phyloP scores from a whole-genome alignment of 2,888 invertebrate genomes.

The Gortyna flavago region DNA sequence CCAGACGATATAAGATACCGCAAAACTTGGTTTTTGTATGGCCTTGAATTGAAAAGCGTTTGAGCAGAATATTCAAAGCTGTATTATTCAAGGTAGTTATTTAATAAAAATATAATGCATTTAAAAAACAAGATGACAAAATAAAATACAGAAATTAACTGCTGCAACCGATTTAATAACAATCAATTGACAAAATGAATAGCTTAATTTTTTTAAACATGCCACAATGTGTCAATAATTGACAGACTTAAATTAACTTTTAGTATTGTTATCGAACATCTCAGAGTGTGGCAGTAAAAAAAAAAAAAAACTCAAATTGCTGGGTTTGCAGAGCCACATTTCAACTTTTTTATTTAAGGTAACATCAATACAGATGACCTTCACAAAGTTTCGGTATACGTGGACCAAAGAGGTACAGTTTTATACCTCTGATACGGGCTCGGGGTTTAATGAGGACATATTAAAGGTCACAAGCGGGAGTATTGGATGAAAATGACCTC shows the following conservation, averaged over 20 bases:
- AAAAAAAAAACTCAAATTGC: background rate
- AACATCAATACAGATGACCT: background rate
- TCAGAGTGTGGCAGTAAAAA: background rate
- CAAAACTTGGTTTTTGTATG: slow-evolving; percentile 1
- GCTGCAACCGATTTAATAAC: background rate
- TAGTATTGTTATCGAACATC: background rate
- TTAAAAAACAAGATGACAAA: background rate
- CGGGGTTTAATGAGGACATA: slow-evolving; percentile 22
- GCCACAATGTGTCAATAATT: background rate
- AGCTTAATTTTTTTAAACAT: background rate
- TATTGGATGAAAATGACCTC: background rate
- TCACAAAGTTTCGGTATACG: slow-evolving; percentile 2
- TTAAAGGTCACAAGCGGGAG: background rate
- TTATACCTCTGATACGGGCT: slow-evolving; percentile 5
- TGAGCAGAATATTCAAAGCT: background rate
- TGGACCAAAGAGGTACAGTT: slow-evolving; percentile 11
- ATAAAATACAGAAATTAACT: background rate
- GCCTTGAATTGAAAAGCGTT: background rate
- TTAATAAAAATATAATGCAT: background rate
- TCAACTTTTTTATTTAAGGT: background rate
- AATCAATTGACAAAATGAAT: background rate
- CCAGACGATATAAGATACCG: background rate
- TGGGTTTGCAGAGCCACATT: background rate
- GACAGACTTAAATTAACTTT: background rate
- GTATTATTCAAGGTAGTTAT: background rate